A percentile compares a stretch with the other conserved stretches of the same genome.
Conservation (phyloP, 2,888 invertebrate species). For the Steinernema hermaphroditum region DNA sequence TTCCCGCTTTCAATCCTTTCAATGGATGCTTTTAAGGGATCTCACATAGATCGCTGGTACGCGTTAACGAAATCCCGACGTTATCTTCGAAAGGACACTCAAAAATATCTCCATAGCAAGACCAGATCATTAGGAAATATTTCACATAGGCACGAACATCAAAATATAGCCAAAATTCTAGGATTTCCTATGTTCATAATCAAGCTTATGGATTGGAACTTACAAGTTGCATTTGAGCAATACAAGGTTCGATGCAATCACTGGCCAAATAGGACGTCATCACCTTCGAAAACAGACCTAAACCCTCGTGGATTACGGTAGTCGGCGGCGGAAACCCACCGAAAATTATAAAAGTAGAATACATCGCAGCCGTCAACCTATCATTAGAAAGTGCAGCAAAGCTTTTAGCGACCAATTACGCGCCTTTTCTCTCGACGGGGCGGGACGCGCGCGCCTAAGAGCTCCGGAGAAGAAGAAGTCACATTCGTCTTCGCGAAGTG, state of each 20-base stretch:
- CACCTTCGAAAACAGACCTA: neutral
- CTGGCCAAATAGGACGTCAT: neutral
- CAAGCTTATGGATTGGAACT: neutral
- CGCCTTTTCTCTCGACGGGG: neutral
- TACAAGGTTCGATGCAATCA: constrained; percentile 38
- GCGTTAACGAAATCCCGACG: too few relatives aligned
- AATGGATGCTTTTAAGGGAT: too few relatives aligned
- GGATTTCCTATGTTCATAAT: neutral
- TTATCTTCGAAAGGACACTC: too few relatives aligned
- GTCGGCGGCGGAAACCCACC: neutral
- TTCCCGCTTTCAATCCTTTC: too few relatives aligned
- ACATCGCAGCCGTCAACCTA: constrained; percentile 10
- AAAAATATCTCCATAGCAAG: too few relatives aligned
- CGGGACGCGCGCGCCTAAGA: constrained; percentile 11
- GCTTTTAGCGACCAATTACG: constrained; percentile 28
- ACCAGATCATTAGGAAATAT: too few relatives aligned
- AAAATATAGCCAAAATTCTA: too few relatives aligned
- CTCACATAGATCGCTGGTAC: too few relatives aligned
- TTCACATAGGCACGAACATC: too few relatives aligned
- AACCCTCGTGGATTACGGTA: neutral
- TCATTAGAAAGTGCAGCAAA: constrained; percentile 26
- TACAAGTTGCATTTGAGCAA: constrained; percentile 40
- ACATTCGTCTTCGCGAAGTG: constrained; percentile 24
- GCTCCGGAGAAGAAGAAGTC: constrained; percentile 12
- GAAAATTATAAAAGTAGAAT: neutral